A percentile compares a stretch with the other conserved stretches of the same genome.
phyloP scores from a whole-genome alignment of 2,797 vertebrate genomes.

The Phalanger gymnotis region DNA sequence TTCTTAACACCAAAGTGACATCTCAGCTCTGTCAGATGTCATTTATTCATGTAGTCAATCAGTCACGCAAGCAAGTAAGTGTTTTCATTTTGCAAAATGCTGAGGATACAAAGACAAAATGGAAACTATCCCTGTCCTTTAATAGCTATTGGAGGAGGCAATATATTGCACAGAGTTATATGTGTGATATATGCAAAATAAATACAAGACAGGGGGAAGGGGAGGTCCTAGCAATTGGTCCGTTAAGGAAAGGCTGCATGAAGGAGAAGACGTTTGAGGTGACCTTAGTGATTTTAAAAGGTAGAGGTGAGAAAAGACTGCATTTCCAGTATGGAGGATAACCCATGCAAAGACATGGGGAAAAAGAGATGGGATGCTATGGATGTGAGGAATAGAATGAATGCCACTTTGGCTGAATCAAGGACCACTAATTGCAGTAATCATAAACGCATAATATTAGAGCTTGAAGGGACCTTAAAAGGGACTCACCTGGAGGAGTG shows the following conservation, averaged over 20 bases:
- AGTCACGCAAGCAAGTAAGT: background rate
- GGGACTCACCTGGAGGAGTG: background rate
- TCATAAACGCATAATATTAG: background rate
- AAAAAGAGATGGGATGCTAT: background rate
- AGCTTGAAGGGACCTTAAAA: background rate
- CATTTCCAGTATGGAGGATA: background rate
- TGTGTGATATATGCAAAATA: background rate
- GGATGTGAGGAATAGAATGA: background rate
- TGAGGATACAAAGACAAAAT: background rate
- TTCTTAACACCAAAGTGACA: background rate
- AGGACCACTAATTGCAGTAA: background rate
- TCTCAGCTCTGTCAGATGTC: background rate
- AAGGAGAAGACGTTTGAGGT: background rate
- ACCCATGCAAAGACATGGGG: background rate
- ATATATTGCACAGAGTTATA: background rate
- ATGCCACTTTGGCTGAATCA: background rate
- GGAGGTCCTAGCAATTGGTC: background rate
- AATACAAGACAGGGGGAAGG: background rate
- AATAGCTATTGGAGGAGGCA: background rate
- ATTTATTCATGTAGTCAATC: background rate
- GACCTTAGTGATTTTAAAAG: background rate
- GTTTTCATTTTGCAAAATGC: background rate
- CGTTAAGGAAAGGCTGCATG: background rate
- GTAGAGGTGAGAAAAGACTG: background rate
- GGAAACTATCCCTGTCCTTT: background rate